Conservation (phyloP, 2,113 vertebrate genomes). For the Ardeotis arabs region DNA sequence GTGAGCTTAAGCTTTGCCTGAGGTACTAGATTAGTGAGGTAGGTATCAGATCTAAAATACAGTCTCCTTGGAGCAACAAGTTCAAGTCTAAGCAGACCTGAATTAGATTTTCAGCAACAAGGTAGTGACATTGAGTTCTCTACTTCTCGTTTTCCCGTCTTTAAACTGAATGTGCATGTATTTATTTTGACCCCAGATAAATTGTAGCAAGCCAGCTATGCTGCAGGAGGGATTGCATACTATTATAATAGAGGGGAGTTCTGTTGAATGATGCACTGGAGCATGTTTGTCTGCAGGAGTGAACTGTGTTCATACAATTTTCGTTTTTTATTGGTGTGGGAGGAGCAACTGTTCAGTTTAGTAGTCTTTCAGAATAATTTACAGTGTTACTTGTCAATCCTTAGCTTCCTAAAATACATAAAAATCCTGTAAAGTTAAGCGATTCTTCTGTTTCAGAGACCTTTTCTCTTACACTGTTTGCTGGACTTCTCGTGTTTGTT, state of each 20-base stretch:
- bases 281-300: not conserved
- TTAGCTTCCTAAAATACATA: not conserved
- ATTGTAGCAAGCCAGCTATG: not conserved
- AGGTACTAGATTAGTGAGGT: constrained; percentile 49
- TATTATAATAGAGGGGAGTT: not conserved
- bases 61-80: constrained; percentile 31
- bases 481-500: not conserved
- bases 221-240: not conserved
- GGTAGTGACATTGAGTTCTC: not conserved
- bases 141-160: not conserved
- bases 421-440: not conserved
- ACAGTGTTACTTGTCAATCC: not conserved
- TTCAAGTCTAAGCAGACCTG: constrained; percentile 12
- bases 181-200: constrained; percentile 13
- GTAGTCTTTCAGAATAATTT: constrained; percentile 12
- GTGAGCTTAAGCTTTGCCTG: constrained; percentile 57
- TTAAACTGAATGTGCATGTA: not conserved
- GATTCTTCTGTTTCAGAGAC: not conserved
- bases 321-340: constrained; percentile 11
- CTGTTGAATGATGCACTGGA: not conserved
- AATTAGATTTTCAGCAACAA: not conserved
- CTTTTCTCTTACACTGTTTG: not conserved
- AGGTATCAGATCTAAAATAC: constrained; percentile 35
- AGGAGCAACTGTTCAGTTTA: constrained; percentile 11
- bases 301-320: not conserved